Percentiles rank a stretch among this genome's conserved stretches.
phyloP scores from a whole-genome alignment of 2,113 vertebrate genomes.

The Vidua macroura region DNA sequence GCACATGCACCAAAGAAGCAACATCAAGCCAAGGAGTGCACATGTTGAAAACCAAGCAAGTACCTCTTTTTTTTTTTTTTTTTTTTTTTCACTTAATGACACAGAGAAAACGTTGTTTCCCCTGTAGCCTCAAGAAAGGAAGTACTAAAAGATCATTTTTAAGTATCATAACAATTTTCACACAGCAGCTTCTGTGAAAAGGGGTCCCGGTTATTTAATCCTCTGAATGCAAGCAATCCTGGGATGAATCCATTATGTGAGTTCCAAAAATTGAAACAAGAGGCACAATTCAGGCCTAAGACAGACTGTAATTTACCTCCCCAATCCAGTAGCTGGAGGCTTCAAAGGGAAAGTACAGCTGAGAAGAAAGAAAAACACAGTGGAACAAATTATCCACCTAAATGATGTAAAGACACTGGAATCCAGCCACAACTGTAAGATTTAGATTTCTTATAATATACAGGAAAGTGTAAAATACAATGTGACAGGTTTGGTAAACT shows the following conservation, averaged over 20 bases:
- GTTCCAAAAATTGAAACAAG: constrained; percentile 43
- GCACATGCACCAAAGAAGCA: neutral
- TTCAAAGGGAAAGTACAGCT: constrained; percentile 50
- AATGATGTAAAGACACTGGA: constrained; percentile 54
- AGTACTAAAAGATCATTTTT: constrained; percentile 13
- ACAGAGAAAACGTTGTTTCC: neutral
- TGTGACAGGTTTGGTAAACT: constrained; percentile 32
- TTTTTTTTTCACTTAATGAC: neutral
- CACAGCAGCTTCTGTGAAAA: constrained; percentile 20
- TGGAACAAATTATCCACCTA: constrained; percentile 54
- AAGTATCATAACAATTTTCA: constrained; percentile 26
- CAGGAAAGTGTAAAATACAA: constrained; percentile 36
- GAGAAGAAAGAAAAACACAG: constrained; percentile 51
- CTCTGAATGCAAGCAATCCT: neutral
- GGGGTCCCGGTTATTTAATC: neutral
- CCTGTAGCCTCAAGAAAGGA: neutral
- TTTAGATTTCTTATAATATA: neutral
- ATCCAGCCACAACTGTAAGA: constrained; percentile 19
- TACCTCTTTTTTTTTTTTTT: neutral
- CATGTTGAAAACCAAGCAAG: neutral
- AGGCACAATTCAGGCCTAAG: neutral
- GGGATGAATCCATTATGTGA: neutral
- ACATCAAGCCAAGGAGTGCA: neutral
- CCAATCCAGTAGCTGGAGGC: constrained; percentile 46
- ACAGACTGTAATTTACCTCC: constrained; percentile 38